These are phyloP conservation scores for Drosophila lacicola DNA, from an alignment of 2,888 invertebrate genomes.

Conservation along the genomic window DNA sequence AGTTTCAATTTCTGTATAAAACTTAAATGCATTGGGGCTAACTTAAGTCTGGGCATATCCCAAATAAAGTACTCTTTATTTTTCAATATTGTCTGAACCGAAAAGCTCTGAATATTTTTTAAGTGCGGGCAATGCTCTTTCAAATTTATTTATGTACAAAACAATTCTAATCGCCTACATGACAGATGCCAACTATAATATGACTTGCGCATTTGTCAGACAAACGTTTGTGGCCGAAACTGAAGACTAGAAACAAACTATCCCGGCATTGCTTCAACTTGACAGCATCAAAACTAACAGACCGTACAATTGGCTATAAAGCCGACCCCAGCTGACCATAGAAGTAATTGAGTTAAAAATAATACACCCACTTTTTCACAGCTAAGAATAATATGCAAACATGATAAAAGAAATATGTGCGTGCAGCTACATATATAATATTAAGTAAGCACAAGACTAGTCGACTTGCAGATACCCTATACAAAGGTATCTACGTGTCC, in stretches of 20 bases:
- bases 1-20: background rate
- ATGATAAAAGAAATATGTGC: background rate
- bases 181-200: conserved; percentile 24
- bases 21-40: background rate
- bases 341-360: conserved; percentile 44
- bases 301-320: conserved; percentile 45
- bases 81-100: background rate
- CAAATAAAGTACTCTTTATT: conserved; percentile 3
- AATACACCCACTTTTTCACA: conserved; percentile 27
- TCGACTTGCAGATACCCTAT: conserved; percentile 7
- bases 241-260: background rate
- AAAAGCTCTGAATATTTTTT: background rate
- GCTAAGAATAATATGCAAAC: conserved; percentile 2
- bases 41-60: background rate
- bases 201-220: conserved; percentile 18
- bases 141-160: background rate
- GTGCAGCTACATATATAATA: background rate
- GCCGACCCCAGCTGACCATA: conserved; percentile 4
- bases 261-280: conserved; percentile 7
- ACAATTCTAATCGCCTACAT: conserved; percentile 15
- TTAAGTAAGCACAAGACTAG: background rate
- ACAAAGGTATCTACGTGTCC: background rate
- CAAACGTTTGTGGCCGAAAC: background rate
- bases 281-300: conserved; percentile 18
- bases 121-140: background rate